These are phyloP conservation scores for Fabriciana adippe DNA, from an alignment of 2,888 invertebrate genomes.

Conservation along the genomic window DNA sequence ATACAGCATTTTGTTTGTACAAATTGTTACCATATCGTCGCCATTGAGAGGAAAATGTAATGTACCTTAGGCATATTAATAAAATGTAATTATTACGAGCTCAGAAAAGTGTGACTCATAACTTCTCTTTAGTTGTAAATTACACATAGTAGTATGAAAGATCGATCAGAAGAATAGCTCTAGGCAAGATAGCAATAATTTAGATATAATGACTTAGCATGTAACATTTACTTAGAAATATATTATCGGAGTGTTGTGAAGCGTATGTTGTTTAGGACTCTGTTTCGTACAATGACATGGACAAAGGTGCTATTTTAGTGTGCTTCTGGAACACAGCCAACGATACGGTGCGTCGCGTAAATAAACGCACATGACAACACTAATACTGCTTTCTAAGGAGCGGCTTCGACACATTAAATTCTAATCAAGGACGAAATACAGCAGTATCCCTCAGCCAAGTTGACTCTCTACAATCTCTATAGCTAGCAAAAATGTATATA, in stretches of 20 bases:
- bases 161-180: no score
- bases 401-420: not conserved
- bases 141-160: no score
- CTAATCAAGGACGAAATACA: conserved; percentile 11
- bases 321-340: conserved; percentile 72
- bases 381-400: conserved; percentile 46
- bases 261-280: conserved; percentile 52
- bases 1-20: not conserved
- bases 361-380: conserved; percentile 71
- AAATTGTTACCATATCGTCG: not conserved
- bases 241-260: conserved; percentile 4
- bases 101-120: not conserved
- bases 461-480: no score
- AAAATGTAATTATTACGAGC: no score
- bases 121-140: not conserved
- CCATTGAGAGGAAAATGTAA: not conserved
- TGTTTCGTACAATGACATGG: conserved; percentile 79
- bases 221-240: not conserved
- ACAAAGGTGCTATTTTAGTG: conserved; percentile 76
- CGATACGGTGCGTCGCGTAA: conserved; percentile 67
- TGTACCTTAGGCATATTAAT: no score
- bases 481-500: no score
- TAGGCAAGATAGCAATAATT: no score
- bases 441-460: not conserved
- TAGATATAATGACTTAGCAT: not conserved